Evolutionary conservation across 2,113 vertebrate genomes (phyloP), one percentile per base, ranked within the genome.

Genomic region (Lethenteron camtschaticum): DNA sequence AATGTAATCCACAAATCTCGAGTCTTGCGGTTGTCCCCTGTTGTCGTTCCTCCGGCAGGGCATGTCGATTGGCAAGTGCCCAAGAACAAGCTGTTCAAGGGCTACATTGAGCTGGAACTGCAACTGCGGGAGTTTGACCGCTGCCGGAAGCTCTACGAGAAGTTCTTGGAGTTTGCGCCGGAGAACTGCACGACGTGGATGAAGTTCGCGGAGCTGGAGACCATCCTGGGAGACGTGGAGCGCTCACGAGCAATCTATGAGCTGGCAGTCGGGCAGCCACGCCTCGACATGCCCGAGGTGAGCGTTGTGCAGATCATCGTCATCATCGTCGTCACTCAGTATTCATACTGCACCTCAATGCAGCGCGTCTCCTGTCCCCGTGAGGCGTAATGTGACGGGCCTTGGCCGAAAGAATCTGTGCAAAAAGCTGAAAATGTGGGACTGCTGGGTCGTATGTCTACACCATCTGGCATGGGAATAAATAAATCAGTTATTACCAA

Each of bases 151-250:
- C 85, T 99, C 56, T 96, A 99, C 55, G 88, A 96, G 72, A 99
- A 99, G 9, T 99, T 92, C 77, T 77, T 99, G 79, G 90, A 96
- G 80, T 99, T 90, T 78, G 79, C 79, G 2, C 88, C 94, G 0
- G 90, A 96, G 70, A 96, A 96, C 83, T 96, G 92, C 79, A 90
- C 89, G 0, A 95, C 94, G 1, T 99, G 90, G 94, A 96, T 96
- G 78, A 99, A 96, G 78, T 99, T 96, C 78, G 83, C 88, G 1
- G 94, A 99, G 74, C 80, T 99, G 73, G 94, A 99, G 79, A 90
- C 85, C 10, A 96, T 96, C 73, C 84, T 99, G 59, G 94, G 92
- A 0, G 92, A 99, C 71, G 73, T 77, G 0, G 90, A 95, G 0
- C 74, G 94, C n/a, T 86, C 90, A 2, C 80, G 90, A 1, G 90